These are phyloP conservation scores for Contarinia nasturtii DNA, from an alignment of 1,140 invertebrate species.

Conservation along the genomic window DNA sequence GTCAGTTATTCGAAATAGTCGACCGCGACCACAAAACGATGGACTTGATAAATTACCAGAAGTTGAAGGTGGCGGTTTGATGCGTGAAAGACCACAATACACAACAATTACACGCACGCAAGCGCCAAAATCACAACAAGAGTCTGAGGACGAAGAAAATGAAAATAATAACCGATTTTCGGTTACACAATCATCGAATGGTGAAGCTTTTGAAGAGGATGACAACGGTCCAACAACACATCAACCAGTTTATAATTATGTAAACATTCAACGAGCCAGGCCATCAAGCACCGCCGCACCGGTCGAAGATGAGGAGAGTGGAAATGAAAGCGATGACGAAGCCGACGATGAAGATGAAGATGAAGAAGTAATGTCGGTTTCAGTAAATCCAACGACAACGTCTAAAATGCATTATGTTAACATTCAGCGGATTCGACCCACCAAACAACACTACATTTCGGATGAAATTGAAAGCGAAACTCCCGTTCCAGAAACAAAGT, in stretches of 20 bases:
- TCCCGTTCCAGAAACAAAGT: background rate
- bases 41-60: conserved; percentile 35
- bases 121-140: conserved; percentile 14
- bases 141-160: conserved; percentile 20
- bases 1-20: conserved; percentile 30
- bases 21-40: conserved; percentile 49
- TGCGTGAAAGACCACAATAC: conserved; percentile 25
- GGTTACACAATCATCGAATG: conserved; percentile 11
- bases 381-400: background rate
- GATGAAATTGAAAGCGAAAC: background rate
- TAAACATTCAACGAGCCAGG: conserved; percentile 39
- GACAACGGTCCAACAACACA: conserved; percentile 11
- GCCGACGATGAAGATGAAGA: conserved; percentile 9
- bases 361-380: conserved; percentile 9
- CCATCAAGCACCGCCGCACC: conserved; percentile 27
- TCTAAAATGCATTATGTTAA: background rate
- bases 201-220: conserved; percentile 14
- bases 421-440: background rate
- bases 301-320: conserved; percentile 11
- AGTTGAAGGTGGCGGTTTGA: conserved; percentile 24
- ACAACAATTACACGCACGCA: conserved; percentile 30
- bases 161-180: conserved; percentile 16
- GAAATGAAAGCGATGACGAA: conserved; percentile 12
- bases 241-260: conserved; percentile 33
- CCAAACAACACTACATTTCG: background rate